A percentile compares a stretch with the other conserved stretches of the same genome.
Conservation (phyloP, 2,888 invertebrate genomes). For the Limnephilus auricula region DNA sequence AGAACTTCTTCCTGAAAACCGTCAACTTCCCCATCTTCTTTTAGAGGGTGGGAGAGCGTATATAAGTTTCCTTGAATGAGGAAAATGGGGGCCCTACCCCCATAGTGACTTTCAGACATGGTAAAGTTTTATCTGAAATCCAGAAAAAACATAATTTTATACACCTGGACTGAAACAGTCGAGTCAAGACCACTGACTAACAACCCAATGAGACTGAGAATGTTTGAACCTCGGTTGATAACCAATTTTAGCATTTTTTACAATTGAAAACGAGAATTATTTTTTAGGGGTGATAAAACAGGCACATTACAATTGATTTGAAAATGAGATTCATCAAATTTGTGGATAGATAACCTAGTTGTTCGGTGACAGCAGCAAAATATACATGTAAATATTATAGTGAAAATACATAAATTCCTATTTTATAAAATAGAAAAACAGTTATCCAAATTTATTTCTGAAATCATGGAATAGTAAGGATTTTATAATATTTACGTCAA, state of each 20-base stretch:
- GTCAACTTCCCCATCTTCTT: not conserved
- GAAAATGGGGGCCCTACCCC: not conserved
- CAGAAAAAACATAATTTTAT: not conserved
- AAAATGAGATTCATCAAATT: not conserved
- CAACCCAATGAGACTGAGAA: not conserved
- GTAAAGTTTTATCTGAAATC: not conserved
- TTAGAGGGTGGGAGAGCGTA: not conserved
- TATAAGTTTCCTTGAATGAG: not conserved
- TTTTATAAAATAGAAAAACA: not conserved
- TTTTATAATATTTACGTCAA: not conserved
- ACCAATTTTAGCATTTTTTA: not conserved
- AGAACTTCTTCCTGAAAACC: not conserved
- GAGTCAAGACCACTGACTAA: not conserved
- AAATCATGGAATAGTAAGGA: not conserved
- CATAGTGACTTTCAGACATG: not conserved
- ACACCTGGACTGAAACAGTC: not conserved
- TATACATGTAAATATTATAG: not conserved
- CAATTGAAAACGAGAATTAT: not conserved
- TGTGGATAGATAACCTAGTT: not conserved
- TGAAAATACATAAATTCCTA: not conserved
- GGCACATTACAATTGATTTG: not conserved
- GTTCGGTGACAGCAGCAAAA: not conserved
- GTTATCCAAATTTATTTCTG: too few relatives aligned
- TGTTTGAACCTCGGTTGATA: too few relatives aligned
- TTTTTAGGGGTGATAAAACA: not conserved